Evolutionary conservation across 2,888 invertebrate species (phyloP), one percentile per base, ranked within the genome.

Genomic region (Cantharis flavilabris): DNA sequence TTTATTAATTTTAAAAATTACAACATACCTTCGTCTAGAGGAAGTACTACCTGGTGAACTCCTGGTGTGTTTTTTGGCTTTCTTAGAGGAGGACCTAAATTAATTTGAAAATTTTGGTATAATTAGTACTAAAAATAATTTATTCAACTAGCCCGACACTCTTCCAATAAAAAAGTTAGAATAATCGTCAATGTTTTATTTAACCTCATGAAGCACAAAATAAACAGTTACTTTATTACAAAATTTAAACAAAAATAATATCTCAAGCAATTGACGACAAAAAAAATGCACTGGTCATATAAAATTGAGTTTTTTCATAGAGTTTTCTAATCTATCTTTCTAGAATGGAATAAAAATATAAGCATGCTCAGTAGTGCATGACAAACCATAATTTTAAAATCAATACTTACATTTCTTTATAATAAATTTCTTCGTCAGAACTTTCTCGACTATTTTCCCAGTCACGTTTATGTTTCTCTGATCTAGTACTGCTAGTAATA

Each of bases 61-160:
- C 84, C 88, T 86, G 82, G 86, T 84, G 85, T 86, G 87, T 86
- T 88, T 88, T 86, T 88, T 88, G 86, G 85, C 86, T 87, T 88
- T 88, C 86, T 87, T 88, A 84, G 87, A 86, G 4, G 49, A 49
- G 84, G 87, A 86, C 86, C 88, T 88, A 87, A 84, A 88, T 88
- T 85, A 86, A 84, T 83, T 85, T 84, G 14, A 1, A 67, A 67
- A 14, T 67, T 23, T 23, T 16, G 2, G n/a, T 33, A 33, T 33
- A 33, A 33, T 33, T 33, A 33, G 5, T 13, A 33, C 13, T 33
- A 33, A 33, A 3, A 13, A 33, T 33, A 13, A 11, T 13, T 33
- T 33, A 33, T 33, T 33, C 11, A 28, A 10, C 28, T 28, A 28
- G 10, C 1, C 28, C 28, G 28, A 28, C 28, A 28, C 28, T 3